Percentiles rank a stretch among this genome's conserved stretches.
Conservation (phyloP, 2,888 invertebrate genomes). For the Chloromyia formosa region DNA sequence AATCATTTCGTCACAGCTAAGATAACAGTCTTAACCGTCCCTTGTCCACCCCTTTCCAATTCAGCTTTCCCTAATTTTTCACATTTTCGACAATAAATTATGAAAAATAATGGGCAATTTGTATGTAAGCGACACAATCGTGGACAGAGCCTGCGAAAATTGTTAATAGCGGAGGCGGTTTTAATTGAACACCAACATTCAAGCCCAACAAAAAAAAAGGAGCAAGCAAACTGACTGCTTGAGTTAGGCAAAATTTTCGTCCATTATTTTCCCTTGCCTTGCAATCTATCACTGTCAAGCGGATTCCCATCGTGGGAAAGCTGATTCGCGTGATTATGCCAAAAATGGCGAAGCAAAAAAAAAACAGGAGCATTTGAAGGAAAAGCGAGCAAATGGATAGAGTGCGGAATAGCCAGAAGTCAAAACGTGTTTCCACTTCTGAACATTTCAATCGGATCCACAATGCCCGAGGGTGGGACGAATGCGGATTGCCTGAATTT, state of each 20-base stretch:
- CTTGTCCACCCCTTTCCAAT: conserved; percentile 1
- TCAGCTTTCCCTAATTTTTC: conserved; percentile 13
- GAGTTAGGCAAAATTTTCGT: neutral
- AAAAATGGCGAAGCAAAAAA: neutral
- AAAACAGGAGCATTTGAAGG: no score
- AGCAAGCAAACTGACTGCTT: neutral
- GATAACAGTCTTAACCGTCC: neutral
- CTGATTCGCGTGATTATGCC: neutral
- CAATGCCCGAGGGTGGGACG: neutral
- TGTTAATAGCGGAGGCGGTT: neutral
- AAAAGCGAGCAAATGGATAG: neutral
- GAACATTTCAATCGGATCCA: neutral
- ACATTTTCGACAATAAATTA: neutral
- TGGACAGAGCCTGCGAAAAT: conserved; percentile 1
- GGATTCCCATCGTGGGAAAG: neutral
- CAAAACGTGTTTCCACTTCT: neutral
- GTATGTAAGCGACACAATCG: neutral
- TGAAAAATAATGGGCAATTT: conserved; percentile 21
- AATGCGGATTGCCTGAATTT: neutral
- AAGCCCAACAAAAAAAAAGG: neutral
- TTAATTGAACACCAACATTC: conserved; percentile 25
- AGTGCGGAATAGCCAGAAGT: neutral
- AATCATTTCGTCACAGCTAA: neutral
- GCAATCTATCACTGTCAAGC: conserved; percentile 20
- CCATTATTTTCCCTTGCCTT: neutral